Percentiles rank a stretch among this genome's conserved stretches.
phyloP scores from a whole-genome alignment of 1,140 invertebrate species.

The Drosophila lini region DNA sequence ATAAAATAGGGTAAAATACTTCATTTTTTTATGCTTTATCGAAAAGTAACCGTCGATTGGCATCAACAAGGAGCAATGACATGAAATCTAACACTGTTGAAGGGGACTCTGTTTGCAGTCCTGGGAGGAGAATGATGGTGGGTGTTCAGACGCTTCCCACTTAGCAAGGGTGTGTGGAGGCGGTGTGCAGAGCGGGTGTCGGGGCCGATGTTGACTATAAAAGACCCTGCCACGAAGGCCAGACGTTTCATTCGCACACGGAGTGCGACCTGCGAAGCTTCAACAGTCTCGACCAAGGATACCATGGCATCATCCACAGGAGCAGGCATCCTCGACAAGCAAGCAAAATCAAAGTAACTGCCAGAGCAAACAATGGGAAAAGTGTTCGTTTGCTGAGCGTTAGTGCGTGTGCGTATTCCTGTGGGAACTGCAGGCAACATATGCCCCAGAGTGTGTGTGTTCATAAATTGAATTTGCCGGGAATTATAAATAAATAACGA shows the following conservation, averaged over 20 bases:
- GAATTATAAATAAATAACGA: conserved; percentile 43
- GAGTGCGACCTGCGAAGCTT: conserved; percentile 26
- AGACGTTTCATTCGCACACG: conserved; percentile 60
- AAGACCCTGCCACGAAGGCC: conserved; percentile 38
- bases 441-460: conserved; percentile 9
- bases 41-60: conserved; percentile 69
- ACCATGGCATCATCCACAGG: conserved; percentile 19
- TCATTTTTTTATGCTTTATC: conserved; percentile 55
- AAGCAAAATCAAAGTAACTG: conserved; percentile 24
- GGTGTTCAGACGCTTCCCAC: background rate
- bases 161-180: conserved; percentile 15
- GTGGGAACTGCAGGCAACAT: conserved; percentile 8
- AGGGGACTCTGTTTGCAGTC: conserved; percentile 1
- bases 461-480: conserved; percentile 34
- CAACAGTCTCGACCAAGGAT: conserved; percentile 11
- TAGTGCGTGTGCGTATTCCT: conserved; percentile 23
- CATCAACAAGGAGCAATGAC: conserved; percentile 75
- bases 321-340: conserved; percentile 11
- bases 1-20: conserved; percentile 64
- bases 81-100: conserved; percentile 66
- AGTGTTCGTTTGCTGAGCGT: conserved; percentile 16
- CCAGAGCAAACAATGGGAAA: conserved; percentile 11
- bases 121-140: conserved; percentile 4
- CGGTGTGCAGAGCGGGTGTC: background rate
- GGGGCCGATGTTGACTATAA: conserved; percentile 51